phyloP scores from a whole-genome alignment of 2,888 invertebrate genomes.

The Megastigmus dorsalis region DNA sequence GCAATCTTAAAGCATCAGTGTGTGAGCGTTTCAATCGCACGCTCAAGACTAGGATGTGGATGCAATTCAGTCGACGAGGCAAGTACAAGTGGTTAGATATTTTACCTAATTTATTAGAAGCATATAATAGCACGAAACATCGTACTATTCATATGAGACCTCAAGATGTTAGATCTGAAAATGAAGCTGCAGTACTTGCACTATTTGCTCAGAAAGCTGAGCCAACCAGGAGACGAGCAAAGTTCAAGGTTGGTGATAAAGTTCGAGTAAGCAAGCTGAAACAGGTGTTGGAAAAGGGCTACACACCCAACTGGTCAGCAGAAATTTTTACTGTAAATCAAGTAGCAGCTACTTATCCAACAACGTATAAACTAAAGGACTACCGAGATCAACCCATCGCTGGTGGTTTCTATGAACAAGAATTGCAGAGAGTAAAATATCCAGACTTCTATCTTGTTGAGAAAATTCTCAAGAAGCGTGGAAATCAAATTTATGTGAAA shows the following conservation, averaged over 20 bases:
- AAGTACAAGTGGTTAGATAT: neutral
- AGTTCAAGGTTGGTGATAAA: too few species aligned
- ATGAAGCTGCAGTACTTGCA: too few species aligned
- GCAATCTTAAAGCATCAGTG: neutral
- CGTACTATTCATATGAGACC: neutral
- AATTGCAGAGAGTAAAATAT: too few species aligned
- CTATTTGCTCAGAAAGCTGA: too few species aligned
- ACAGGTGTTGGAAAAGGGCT: conserved; percentile 60
- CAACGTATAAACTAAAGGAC: conserved; percentile 59
- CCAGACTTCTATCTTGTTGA: neutral
- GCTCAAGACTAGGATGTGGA: neutral
- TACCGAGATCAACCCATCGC: conserved; percentile 60
- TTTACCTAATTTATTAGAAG: neutral
- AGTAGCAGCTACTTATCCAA: conserved; percentile 62
- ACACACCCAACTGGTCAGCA: conserved; percentile 64
- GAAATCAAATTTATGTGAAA: too few species aligned
- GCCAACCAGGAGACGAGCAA: too few species aligned
- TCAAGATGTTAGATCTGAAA: too few species aligned
- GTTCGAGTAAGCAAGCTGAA: neutral
- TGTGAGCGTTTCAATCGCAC: neutral
- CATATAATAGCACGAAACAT: neutral
- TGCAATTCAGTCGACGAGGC: neutral
- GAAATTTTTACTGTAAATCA: conserved; percentile 66
- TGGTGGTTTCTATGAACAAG: conserved; percentile 52
- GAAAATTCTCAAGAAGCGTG: too few species aligned